Evolutionary conservation across 2,888 invertebrate species (phyloP), one percentile per base, ranked within the genome.

Genomic region (Acanthosoma haemorrhoidale): DNA sequence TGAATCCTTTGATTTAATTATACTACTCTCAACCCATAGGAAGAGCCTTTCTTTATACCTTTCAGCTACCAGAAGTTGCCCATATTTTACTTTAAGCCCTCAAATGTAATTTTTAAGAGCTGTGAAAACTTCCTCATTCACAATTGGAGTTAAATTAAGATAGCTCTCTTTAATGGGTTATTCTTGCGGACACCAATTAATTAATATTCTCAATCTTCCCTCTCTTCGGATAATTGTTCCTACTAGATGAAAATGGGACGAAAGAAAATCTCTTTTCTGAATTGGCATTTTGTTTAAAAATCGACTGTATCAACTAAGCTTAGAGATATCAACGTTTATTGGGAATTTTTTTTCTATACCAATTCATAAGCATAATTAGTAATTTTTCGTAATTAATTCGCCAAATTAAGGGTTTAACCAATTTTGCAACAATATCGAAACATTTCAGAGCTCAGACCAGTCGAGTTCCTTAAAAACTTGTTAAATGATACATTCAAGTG

Each of bases 1-100:
- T 34, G 9, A 67, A 67, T 67, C 67, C 57, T 67, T 67, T 67
- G 67, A 67, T 67, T 67, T 67, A 67, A 67, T 67, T 64, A 41
- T 64, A 38, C 29, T 41, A n/a, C 1, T 41, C n/a, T n/a, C 21
- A 29, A 64, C 39, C 64, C 41, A 61, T 32, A 18, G 15, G 25
- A 15, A 29, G 25, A 5, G 4, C 43, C 29, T 41, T 64, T 64
- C 18, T 38, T 15, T 38, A 25, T 29, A 13, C 39, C 41, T 43
- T 34, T 64, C 61, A 34, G 32, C 21, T 25, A 25, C 21, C 51
- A 51, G 21, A 51, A 51, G 21, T 51, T 51, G 51, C 21, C 51
- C 51, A 51, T 51, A 51, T 51, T 51, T 51, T 51, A 51, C 51
- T 51, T 51, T 51, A 25, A 51, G 21, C 25, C 51, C 51, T 18